Percentiles rank a stretch among this genome's conserved stretches.
phyloP scores from a whole-genome alignment of 1,140 invertebrate genomes.

The Phenacoccus solenopsis region DNA sequence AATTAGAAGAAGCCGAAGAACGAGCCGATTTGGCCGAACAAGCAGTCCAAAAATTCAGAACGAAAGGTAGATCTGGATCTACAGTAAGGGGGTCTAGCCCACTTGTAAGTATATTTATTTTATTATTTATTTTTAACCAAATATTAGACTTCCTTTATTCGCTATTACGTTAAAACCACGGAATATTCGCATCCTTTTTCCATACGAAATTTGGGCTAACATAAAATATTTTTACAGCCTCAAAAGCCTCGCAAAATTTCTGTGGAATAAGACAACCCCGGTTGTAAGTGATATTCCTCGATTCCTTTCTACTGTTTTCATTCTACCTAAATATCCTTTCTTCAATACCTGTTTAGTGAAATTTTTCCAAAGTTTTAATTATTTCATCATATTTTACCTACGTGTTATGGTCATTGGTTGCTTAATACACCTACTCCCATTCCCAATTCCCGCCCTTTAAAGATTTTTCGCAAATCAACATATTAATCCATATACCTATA shows the following conservation, averaged over 20 bases:
- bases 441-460: neutral
- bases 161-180: too few species aligned
- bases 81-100: slow-evolving; percentile 73
- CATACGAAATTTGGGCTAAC: too few species aligned
- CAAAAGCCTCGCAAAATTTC: slow-evolving; percentile 1
- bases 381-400: too few species aligned
- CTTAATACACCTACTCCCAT: neutral
- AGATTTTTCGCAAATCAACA: neutral
- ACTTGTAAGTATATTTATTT: slow-evolving; percentile 49
- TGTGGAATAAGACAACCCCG: neutral
- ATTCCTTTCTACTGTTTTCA: neutral
- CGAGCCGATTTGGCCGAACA: slow-evolving; percentile 95
- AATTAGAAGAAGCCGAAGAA: slow-evolving; percentile 97
- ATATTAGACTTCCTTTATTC: neutral
- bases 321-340: neutral
- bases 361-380: too few species aligned
- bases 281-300: neutral
- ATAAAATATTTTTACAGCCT: neutral
- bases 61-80: slow-evolving; percentile 88
- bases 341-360: neutral
- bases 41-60: slow-evolving; percentile 92
- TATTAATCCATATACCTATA: too few species aligned
- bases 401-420: neutral
- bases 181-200: too few species aligned
- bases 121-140: too few species aligned